Evolutionary conservation across 2,888 invertebrate species (phyloP).

Genomic region (Petrolisthes manimaculis): DNA sequence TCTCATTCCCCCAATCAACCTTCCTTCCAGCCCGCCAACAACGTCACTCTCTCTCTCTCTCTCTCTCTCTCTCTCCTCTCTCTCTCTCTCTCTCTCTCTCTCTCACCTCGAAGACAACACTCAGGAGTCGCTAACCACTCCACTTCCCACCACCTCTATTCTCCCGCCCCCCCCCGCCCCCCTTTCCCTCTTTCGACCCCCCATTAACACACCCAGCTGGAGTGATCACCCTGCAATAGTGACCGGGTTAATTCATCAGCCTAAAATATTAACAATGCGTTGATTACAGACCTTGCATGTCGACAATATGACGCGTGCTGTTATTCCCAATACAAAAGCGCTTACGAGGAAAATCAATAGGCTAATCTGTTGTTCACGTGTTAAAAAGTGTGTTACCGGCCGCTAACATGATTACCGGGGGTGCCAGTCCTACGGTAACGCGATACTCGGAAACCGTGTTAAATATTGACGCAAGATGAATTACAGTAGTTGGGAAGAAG

Average conservation of each 20-base stretch:
- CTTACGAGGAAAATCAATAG: slow-evolving; percentile 32
- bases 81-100: background rate
- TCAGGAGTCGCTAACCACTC: too few species aligned
- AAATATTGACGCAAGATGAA: too few species aligned
- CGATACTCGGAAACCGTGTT: slow-evolving; percentile 9
- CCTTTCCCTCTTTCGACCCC: too few species aligned
- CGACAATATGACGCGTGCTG: slow-evolving; percentile 20
- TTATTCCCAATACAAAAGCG: slow-evolving; percentile 28
- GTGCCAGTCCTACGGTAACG: slow-evolving; percentile 27
- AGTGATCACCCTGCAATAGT: slow-evolving; percentile 15
- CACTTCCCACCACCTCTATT: too few species aligned
- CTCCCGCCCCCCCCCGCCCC: too few species aligned
- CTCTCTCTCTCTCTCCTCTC: background rate
- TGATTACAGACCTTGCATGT: slow-evolving; percentile 21
- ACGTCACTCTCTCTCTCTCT: background rate
- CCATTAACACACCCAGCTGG: too few species aligned
- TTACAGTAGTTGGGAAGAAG: too few species aligned
- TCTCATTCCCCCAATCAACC: background rate
- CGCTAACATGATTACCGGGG: slow-evolving; percentile 37
- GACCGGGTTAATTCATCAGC: slow-evolving; percentile 19
- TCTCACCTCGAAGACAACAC: too few species aligned
- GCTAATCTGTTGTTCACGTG: slow-evolving; percentile 34
- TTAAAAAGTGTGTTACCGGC: slow-evolving; percentile 33
- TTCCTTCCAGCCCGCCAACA: background rate
- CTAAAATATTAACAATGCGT: slow-evolving; percentile 26